These are phyloP conservation scores for Metallyticus violacea DNA, from an alignment of 2,888 invertebrate genomes.

Conservation along the genomic window DNA sequence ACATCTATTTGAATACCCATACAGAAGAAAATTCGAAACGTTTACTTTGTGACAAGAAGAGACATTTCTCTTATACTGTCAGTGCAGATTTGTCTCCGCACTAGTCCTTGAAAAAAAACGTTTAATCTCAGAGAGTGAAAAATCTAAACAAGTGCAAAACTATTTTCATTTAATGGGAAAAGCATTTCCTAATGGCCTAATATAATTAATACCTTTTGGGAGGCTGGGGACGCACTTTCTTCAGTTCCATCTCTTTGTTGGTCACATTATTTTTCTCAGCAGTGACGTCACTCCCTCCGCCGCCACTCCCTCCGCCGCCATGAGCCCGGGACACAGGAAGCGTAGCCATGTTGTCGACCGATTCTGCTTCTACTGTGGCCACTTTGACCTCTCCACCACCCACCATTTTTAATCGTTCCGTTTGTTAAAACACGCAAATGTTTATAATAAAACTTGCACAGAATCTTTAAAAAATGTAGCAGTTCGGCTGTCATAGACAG, in stretches of 20 bases:
- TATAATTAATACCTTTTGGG: slow-evolving; percentile 68
- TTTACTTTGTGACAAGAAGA: too few species aligned
- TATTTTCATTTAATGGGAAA: too few species aligned
- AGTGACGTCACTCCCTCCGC: slow-evolving; percentile 48
- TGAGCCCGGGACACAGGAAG: slow-evolving; percentile 77
- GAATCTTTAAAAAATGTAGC: neutral
- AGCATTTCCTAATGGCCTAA: too few species aligned
- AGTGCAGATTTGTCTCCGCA: too few species aligned
- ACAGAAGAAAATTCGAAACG: too few species aligned
- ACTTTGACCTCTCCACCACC: slow-evolving; percentile 71
- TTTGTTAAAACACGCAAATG: neutral
- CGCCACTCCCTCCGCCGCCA: slow-evolving; percentile 34
- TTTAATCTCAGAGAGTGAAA: too few species aligned
- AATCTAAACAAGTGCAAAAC: too few species aligned
- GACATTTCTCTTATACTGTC: too few species aligned
- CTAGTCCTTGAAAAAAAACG: too few species aligned
- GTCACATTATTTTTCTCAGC: slow-evolving; percentile 80
- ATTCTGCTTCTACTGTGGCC: slow-evolving; percentile 83
- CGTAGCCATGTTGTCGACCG: slow-evolving; percentile 80
- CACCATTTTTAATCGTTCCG: slow-evolving; percentile 33
- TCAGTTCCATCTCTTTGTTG: slow-evolving; percentile 84
- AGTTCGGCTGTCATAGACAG: neutral
- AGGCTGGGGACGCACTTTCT: slow-evolving; percentile 80
- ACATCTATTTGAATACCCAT: too few species aligned
- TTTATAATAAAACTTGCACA: neutral